Base-by-base conservation (phyloP, 2,888 invertebrate species). In the Philereme vetulata region DNA sequence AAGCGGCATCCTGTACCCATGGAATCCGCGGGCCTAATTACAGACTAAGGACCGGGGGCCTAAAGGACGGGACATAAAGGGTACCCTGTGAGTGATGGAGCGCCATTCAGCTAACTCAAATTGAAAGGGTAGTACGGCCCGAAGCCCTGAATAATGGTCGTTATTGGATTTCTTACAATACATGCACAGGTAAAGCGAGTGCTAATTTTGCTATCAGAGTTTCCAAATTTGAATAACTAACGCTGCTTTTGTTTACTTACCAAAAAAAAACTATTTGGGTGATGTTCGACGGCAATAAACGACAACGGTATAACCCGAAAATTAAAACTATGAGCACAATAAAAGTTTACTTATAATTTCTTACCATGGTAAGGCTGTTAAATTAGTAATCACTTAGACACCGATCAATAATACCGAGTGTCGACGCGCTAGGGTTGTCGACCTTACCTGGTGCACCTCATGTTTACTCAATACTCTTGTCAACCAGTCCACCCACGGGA, bases 401-500 rank as follows among this genome's bases (percentile, higher is more conserved):
- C 75, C 82, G 84, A 85, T 86, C 85, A 81, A 85, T 85, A 82
- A 72, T 64, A 69, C 70, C 65, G 72, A 75, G 71, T 69, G 72
- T 61, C 74, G 76, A 60, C 65, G 65, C 60, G 66, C 59, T 72
- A 66, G 77, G 89, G 88, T 90, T 85, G 84, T 80, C 82, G 88
- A 89, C 88, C 89, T 82, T 79, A 76, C 56, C 71, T 68, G 68
- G 64, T 87, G 84, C 78, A 76, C 56, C 71, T 67, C 68, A 64
- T 88, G 84, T 88, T 89, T 88, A 77, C 84, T 73, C 77, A 83
- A 74, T 72, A 76, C 78, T 71, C 74, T n/a, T 81, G 84, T 83
- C 85, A 85, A 89, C 90, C 88, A 86, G 90, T 90, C 88, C 88
- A 84, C 90, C 90, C 89, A 90, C 90, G 75, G 76, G 70, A 74